A percentile compares a stretch with the other conserved stretches of the same genome.
These are phyloP conservation scores for Penaeus indicus DNA, from an alignment of 1,140 invertebrate species.

Conservation along the genomic window DNA sequence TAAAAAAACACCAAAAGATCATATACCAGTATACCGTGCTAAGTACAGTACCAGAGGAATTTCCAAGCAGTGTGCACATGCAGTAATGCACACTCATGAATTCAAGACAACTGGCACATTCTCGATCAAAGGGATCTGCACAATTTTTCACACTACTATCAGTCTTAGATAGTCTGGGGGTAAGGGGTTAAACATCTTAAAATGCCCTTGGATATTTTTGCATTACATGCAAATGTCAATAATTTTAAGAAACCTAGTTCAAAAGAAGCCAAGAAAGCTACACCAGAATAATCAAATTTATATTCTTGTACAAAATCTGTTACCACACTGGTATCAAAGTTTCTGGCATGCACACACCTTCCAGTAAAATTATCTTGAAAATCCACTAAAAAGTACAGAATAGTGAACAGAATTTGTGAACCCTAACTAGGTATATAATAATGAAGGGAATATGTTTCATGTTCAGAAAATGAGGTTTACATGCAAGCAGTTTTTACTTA, in stretches of 20 bases:
- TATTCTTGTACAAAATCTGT: slow-evolving; percentile 3
- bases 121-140: slow-evolving; percentile 8
- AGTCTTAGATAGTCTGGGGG: background rate
- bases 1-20: slow-evolving; percentile 5
- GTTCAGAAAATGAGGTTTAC: no score
- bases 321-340: no score
- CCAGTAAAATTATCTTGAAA: no score
- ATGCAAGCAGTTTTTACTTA: no score
- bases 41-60: slow-evolving; percentile 10
- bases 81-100: background rate
- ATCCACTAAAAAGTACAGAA: no score
- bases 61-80: slow-evolving; percentile 14
- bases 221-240: slow-evolving; percentile 26
- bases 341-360: no score
- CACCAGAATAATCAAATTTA: slow-evolving; percentile 20
- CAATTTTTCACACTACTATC: slow-evolving; percentile 11
- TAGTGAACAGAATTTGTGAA: no score
- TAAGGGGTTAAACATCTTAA: background rate
- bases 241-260: slow-evolving; percentile 5
- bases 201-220: background rate
- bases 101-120: slow-evolving; percentile 13
- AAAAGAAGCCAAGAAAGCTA: slow-evolving; percentile 26
- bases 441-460: no score
- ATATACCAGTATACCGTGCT: background rate
- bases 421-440: no score